phyloP scores from a whole-genome alignment of 1,140 invertebrate genomes.

The Nebria ingens region DNA sequence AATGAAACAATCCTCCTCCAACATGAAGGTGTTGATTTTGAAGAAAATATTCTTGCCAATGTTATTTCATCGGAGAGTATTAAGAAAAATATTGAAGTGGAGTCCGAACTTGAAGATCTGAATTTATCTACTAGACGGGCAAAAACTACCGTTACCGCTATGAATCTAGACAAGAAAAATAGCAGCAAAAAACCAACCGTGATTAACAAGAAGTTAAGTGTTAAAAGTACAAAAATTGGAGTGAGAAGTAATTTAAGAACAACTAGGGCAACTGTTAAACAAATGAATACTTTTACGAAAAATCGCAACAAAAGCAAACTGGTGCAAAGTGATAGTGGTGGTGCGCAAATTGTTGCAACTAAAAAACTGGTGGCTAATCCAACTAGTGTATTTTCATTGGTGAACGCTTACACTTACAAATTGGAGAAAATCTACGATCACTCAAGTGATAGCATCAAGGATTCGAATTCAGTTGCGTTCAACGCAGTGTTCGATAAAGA shows the following conservation, averaged over 20 bases:
- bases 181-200: slow-evolving; percentile 1
- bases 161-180: neutral
- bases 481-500: slow-evolving; percentile 41
- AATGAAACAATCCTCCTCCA: no score
- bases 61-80: neutral
- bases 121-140: neutral
- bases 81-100: neutral
- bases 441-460: slow-evolving; percentile 29
- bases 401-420: slow-evolving; percentile 4
- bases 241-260: slow-evolving; percentile 32
- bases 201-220: slow-evolving; percentile 25
- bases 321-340: neutral
- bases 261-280: slow-evolving; percentile 14
- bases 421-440: slow-evolving; percentile 33
- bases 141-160: neutral
- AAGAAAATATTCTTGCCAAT: slow-evolving; percentile 1
- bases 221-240: slow-evolving; percentile 29
- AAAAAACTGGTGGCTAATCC: slow-evolving; percentile 12
- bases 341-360: neutral
- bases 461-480: slow-evolving; percentile 31
- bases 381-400: slow-evolving; percentile 13
- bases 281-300: neutral
- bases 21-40: slow-evolving; percentile 8
- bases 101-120: neutral
- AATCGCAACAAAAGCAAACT: neutral